Conservation (phyloP, 2,113 vertebrate genomes). For the Apodemus speciosus region DNA sequence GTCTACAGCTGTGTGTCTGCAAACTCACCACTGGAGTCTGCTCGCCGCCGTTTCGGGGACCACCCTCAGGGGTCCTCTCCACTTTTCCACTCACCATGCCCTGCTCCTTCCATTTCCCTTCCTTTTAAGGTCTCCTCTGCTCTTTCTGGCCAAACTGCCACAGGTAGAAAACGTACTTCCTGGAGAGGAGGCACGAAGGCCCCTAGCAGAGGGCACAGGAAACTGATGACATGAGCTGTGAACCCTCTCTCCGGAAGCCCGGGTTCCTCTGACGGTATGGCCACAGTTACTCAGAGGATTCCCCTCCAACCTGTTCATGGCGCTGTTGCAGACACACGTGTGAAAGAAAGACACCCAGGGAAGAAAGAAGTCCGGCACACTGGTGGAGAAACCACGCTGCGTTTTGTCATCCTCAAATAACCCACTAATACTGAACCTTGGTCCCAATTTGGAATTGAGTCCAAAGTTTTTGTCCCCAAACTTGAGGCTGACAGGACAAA, state of each 20-base stretch:
- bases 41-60: background rate
- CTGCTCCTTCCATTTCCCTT: background rate
- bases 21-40: background rate
- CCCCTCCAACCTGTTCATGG: slow-evolving; percentile 46
- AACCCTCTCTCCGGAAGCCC: background rate
- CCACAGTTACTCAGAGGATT: slow-evolving; percentile 21
- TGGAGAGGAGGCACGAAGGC: background rate
- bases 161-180: slow-evolving; percentile 36
- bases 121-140: background rate
- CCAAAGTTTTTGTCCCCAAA: no score
- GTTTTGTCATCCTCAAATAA: slow-evolving; percentile 22
- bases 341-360: background rate
- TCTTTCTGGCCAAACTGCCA: background rate
- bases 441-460: slow-evolving; percentile 26
- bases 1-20: background rate
- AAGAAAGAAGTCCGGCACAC: slow-evolving; percentile 26
- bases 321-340: slow-evolving; percentile 3
- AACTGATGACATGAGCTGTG: background rate
- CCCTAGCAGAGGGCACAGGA: background rate
- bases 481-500: slow-evolving; percentile 36
- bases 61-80: background rate
- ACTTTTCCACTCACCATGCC: background rate
- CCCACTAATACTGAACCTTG: slow-evolving; percentile 1
- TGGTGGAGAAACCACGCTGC: slow-evolving; percentile 1
- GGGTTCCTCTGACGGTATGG: slow-evolving; percentile 13